These are phyloP conservation scores for Campoletis raptor DNA, from an alignment of 2,888 invertebrate genomes.

Conservation along the genomic window DNA sequence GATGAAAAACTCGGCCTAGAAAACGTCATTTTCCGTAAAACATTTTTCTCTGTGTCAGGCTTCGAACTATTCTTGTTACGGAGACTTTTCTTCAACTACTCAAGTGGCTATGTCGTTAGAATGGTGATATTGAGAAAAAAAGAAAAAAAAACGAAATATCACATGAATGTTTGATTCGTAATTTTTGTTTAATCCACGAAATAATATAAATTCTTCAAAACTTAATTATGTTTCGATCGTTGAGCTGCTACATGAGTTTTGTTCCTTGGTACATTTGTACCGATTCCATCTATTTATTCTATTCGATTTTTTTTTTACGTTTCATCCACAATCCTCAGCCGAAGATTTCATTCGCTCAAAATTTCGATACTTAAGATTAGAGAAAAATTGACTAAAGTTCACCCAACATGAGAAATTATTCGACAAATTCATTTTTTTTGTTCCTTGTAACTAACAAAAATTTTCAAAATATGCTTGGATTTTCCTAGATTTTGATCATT, in stretches of 20 bases:
- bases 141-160: constrained; percentile 42
- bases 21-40: constrained; percentile 41
- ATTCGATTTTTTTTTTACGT: constrained; percentile 66
- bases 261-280: constrained; percentile 67
- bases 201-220: constrained; percentile 37
- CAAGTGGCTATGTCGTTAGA: constrained; percentile 50
- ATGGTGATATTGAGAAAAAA: constrained; percentile 36
- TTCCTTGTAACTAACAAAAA: background rate
- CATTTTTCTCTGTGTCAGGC: constrained; percentile 51
- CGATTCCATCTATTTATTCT: constrained; percentile 68
- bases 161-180: constrained; percentile 5
- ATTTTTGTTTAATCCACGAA: constrained; percentile 27
- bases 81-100: constrained; percentile 68
- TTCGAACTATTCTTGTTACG: constrained; percentile 70
- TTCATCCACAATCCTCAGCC: background rate
- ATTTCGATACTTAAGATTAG: background rate
- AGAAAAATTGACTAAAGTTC: background rate
- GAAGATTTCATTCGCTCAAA: background rate
- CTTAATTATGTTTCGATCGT: constrained; percentile 52
- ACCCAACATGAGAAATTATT: background rate
- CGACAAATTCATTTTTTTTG: background rate
- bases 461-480: background rate
- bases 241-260: constrained; percentile 64
- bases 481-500: constrained; percentile 15
- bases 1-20: constrained; percentile 32